Base-by-base conservation (phyloP, 1,140 invertebrate species). In the Lordiphosa stackelbergi region DNA sequence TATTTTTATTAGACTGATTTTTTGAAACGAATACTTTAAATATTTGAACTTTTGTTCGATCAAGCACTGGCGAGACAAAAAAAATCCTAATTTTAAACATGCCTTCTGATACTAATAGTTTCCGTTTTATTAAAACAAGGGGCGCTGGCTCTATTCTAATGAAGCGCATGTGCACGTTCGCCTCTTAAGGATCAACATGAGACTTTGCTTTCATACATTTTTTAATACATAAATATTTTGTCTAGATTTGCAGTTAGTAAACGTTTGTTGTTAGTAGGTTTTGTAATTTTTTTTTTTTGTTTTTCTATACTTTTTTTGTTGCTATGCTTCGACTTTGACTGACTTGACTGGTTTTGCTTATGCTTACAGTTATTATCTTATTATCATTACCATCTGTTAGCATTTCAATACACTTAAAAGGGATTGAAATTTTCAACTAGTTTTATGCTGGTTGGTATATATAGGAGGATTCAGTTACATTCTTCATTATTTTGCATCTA, bases 271-370 rank as follows among this genome's bases (percentile, higher is more conserved):
- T 75, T 75, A 79, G 65, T 79, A 64, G 56, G 64, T 79, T 55
- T 56, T 69, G 10, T 48, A 34, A 9, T 49, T n/a, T n/a, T n/a
- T 19, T 40, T 36, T 49, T 43, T 60, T 16, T 19, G 19, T 19
- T 19, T 19, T 19, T 19, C 19, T 19, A 19, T 19, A 2, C 2
- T 19, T 16, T 19, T 19, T 19, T 19, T 57, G 35, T 62, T 81
- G 70, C 75, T 81, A 74, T 69, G 72, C 77, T 83, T 79, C 75
- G 66, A 66, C 69, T 72, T 52, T 5, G 10, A 52, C 36, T 38
- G 75, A 81, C 75, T 81, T 81, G 75, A 81, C 75, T 83, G 75
- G 77, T 57, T 78, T 77, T 59, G 71, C 73, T 77, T 75, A 74
- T 52, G 53, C 53, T 81, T 72, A 81, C 36, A 24, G 34, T 56